Evolutionary conservation across 1,140 invertebrate genomes (phyloP).

Genomic region (Lanistes nyassanus): DNA sequence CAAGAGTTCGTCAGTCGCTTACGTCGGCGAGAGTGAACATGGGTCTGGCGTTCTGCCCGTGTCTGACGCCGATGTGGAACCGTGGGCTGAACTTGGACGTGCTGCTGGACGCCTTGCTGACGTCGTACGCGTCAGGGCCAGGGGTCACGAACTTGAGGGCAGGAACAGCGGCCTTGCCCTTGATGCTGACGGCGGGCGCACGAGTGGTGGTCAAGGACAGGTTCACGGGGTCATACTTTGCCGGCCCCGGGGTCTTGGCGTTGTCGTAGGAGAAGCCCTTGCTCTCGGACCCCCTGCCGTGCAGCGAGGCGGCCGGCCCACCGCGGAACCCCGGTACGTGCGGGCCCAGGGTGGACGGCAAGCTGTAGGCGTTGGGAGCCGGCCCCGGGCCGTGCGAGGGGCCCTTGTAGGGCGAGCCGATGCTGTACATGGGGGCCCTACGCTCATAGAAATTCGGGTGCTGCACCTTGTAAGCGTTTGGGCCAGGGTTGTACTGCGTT

Average conservation of each 20-base stretch:
- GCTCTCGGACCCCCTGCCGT: conserved; percentile 26
- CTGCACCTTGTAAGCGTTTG: conserved; percentile 35
- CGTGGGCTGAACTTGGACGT: conserved; percentile 36
- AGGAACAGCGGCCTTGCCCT: conserved; percentile 27
- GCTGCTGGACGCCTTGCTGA: conserved; percentile 29
- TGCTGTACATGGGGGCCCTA: conserved; percentile 39
- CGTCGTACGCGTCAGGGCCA: conserved; percentile 45
- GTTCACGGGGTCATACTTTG: conserved; percentile 33
- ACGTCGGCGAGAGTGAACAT: conserved; percentile 41
- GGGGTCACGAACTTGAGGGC: conserved; percentile 41
- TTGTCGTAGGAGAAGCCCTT: conserved; percentile 43
- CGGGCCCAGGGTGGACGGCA: conserved; percentile 38
- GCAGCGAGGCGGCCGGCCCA: conserved; percentile 30
- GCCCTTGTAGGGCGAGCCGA: conserved; percentile 33
- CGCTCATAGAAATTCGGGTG: conserved; percentile 24
- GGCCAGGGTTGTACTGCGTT: conserved; percentile 33
- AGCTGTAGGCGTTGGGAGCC: conserved; percentile 42
- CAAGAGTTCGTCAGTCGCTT: not conserved
- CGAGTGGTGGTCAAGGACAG: conserved; percentile 22
- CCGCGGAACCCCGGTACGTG: conserved; percentile 31
- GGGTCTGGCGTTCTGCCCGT: conserved; percentile 45
- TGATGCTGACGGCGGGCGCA: conserved; percentile 38
- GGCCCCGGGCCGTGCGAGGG: conserved; percentile 31
- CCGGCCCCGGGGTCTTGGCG: conserved; percentile 50
- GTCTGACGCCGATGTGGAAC: conserved; percentile 47